Conservation (phyloP, 2,888 invertebrate species). For the Callinectes sapidus region DNA sequence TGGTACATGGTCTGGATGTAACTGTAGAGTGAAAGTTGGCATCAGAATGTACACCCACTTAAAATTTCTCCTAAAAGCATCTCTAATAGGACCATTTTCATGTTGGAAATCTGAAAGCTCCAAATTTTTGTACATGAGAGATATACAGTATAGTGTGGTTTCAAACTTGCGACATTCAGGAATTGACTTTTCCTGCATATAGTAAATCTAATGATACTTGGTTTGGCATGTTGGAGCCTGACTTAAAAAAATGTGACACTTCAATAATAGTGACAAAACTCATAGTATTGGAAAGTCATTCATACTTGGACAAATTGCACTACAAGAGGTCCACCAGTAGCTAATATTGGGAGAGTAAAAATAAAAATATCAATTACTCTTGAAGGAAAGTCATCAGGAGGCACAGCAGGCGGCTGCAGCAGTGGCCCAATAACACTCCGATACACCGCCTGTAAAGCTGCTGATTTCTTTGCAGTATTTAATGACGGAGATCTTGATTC, state of each 20-base stretch:
- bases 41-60: background rate
- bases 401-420: slow-evolving; percentile 68
- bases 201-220: too few relatives aligned
- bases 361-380: slow-evolving; percentile 14
- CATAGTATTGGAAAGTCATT: too few relatives aligned
- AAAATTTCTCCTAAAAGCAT: background rate
- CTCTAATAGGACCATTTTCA: background rate
- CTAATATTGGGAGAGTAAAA: background rate
- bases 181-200: too few relatives aligned
- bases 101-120: background rate
- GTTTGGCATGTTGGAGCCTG: too few relatives aligned
- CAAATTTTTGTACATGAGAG: too few relatives aligned
- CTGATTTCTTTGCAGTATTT: slow-evolving; percentile 44
- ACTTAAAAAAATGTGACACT: too few relatives aligned
- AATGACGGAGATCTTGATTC: slow-evolving; percentile 52
- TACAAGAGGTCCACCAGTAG: too few relatives aligned
- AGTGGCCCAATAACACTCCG: slow-evolving; percentile 64
- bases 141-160: too few relatives aligned
- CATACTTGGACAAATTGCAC: too few relatives aligned
- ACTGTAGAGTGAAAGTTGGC: slow-evolving; percentile 36
- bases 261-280: too few relatives aligned
- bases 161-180: too few relatives aligned
- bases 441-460: slow-evolving; percentile 64
- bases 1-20: slow-evolving; percentile 62
- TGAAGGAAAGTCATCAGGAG: slow-evolving; percentile 63